These are phyloP conservation scores for Drosophila pallidifrons DNA, from an alignment of 1,140 invertebrate genomes.

Conservation along the genomic window DNA sequence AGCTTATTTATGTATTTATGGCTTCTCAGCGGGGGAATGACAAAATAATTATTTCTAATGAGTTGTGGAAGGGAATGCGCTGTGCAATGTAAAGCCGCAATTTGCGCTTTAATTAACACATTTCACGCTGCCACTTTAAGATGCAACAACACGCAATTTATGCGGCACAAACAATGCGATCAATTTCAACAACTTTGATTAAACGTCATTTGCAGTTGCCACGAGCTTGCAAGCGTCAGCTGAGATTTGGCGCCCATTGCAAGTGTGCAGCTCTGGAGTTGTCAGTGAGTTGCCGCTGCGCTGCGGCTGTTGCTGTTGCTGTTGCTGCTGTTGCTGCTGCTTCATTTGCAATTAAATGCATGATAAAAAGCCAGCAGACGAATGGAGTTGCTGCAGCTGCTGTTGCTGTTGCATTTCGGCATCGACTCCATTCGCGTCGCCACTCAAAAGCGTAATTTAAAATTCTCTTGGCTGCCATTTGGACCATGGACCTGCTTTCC, in stretches of 20 bases:
- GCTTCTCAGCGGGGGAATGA: slow-evolving; percentile 37
- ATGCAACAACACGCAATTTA: slow-evolving; percentile 75
- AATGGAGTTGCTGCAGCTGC: slow-evolving; percentile 15
- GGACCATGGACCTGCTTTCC: slow-evolving; percentile 43
- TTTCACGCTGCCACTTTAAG: slow-evolving; percentile 67
- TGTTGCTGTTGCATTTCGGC: slow-evolving; percentile 71
- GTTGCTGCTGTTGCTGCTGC: slow-evolving; percentile 41
- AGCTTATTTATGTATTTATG: slow-evolving; percentile 69
- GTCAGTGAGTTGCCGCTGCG: slow-evolving; percentile 52
- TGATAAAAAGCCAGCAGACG: slow-evolving; percentile 55
- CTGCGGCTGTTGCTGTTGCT: slow-evolving; percentile 46
- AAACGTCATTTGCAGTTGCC: slow-evolving; percentile 80
- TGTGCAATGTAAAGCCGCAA: slow-evolving; percentile 7
- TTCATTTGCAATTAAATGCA: slow-evolving; percentile 83
- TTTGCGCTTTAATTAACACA: slow-evolving; percentile 70
- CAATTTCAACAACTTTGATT: slow-evolving; percentile 84
- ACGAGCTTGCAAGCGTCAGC: slow-evolving; percentile 38
- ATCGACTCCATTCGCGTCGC: slow-evolving; percentile 51
- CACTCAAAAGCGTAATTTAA: slow-evolving; percentile 83
- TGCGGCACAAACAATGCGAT: slow-evolving; percentile 75
- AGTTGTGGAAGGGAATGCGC: slow-evolving; percentile 20
- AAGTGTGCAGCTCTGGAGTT: slow-evolving; percentile 37
- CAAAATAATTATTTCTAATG: slow-evolving; percentile 65
- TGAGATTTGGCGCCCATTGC: slow-evolving; percentile 44
- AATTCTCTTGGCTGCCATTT: slow-evolving; percentile 81